Percentiles rank a stretch among this genome's conserved stretches.
Evolutionary conservation across 2,797 vertebrate genomes (phyloP).

Genomic region (Anas acuta): DNA sequence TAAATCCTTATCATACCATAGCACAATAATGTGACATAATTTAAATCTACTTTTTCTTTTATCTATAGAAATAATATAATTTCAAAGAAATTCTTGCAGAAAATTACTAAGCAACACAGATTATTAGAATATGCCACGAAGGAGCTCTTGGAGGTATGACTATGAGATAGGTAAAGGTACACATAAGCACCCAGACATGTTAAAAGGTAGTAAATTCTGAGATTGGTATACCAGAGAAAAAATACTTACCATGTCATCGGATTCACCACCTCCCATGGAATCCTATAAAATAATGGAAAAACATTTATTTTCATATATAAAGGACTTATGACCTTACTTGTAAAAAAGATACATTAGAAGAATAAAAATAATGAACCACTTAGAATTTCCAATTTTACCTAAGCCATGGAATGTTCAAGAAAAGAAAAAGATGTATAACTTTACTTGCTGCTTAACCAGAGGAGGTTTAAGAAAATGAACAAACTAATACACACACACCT

Average conservation of each 20-base stretch:
- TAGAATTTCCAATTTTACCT: neutral
- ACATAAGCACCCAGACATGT: neutral
- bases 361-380: neutral
- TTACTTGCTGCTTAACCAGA: neutral
- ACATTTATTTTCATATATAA: neutral
- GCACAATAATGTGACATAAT: neutral
- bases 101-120: neutral
- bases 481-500: neutral
- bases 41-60: neutral
- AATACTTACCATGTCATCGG: slow-evolving; percentile 35
- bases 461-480: neutral
- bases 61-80: neutral
- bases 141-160: neutral
- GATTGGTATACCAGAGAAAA: neutral
- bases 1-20: neutral
- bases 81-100: neutral
- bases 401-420: neutral
- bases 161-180: neutral
- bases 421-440: neutral
- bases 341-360: neutral
- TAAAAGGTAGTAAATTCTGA: neutral
- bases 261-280: slow-evolving; percentile 23
- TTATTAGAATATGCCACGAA: neutral
- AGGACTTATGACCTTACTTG: neutral
- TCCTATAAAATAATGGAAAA: slow-evolving; percentile 54